Evolutionary conservation across 2,113 vertebrate genomes (phyloP).

Genomic region (Fregetta grallaria): DNA sequence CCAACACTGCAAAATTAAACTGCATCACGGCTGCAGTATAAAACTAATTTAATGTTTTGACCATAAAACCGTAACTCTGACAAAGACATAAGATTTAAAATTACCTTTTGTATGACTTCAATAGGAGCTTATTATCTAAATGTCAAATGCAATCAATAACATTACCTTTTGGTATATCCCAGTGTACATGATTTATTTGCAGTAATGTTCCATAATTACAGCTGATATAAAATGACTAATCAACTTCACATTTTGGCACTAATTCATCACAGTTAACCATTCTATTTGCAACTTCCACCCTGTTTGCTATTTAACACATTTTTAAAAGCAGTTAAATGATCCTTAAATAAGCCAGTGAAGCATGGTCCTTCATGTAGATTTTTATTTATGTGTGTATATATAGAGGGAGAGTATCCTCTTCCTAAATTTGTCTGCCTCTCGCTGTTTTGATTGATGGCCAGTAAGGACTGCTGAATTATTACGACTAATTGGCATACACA

Average conservation of each 20-base stretch:
- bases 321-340: background rate
- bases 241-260: background rate
- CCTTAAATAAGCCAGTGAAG: background rate
- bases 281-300: background rate
- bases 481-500: no score
- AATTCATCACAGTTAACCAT: background rate
- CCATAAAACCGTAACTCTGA: background rate
- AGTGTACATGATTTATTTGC: constrained; percentile 1
- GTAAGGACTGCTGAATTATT: no score
- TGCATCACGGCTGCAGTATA: background rate
- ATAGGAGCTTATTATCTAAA: constrained; percentile 30
- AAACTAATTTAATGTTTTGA: constrained; percentile 5
- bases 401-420: no score
- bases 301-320: background rate
- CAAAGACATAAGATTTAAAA: constrained; percentile 24
- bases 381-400: fast-evolving
- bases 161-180: background rate
- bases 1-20: background rate
- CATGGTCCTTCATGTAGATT: background rate
- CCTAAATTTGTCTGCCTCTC: no score
- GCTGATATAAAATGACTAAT: constrained; percentile 33
- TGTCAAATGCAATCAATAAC: constrained; percentile 43
- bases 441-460: no score
- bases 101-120: constrained; percentile 22
- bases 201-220: constrained; percentile 18